Evolutionary conservation across 1,140 invertebrate species (phyloP).

Genomic region (Diplogasteroides magnus): DNA sequence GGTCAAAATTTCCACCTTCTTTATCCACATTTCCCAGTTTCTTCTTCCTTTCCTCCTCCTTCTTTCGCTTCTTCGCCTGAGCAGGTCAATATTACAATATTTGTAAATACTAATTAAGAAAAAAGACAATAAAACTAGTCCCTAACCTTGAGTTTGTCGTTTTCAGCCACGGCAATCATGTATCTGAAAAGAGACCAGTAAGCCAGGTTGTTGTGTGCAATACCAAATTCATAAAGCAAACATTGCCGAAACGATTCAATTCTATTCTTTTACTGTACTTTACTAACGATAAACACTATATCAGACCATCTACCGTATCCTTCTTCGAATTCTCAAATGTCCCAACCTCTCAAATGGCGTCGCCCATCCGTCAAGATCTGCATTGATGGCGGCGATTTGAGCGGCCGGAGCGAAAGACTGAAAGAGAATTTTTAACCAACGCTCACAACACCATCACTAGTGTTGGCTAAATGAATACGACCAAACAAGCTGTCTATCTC

Average conservation of each 20-base stretch:
- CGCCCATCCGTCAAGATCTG: conserved; percentile 24
- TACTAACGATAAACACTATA: no score
- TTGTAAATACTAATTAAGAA: no score
- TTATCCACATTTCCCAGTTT: not conserved
- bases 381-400: conserved; percentile 9
- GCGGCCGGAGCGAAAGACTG: not conserved
- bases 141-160: no score
- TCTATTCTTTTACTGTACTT: no score
- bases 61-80: conserved; percentile 11
- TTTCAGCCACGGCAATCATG: no score
- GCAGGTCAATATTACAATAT: no score
- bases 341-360: conserved; percentile 33
- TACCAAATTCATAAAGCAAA: no score
- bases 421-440: not conserved
- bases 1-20: not conserved
- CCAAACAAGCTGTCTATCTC: not conserved
- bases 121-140: no score
- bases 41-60: not conserved
- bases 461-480: not conserved
- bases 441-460: conserved; percentile 4
- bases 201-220: no score
- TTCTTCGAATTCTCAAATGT: conserved; percentile 7
- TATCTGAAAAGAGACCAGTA: no score
- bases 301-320: conserved; percentile 18
- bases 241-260: no score